Base-by-base conservation (phyloP, 92 coral and sea anemone genomes). In the Porites lobata region DNA sequence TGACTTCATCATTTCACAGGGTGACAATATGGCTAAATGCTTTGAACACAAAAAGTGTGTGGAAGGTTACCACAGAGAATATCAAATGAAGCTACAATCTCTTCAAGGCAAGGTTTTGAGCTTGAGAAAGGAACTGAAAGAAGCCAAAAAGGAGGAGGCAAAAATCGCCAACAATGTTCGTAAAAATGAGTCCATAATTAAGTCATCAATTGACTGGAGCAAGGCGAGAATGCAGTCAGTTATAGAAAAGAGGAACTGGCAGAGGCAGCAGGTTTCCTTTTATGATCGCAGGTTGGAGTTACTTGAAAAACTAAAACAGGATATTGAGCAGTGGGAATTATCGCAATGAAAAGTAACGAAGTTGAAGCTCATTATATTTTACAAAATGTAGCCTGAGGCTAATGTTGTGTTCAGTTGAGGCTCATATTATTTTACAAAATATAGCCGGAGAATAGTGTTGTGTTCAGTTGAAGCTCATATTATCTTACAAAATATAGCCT, bases 21-120 rank as follows among this genome's bases (percentile, higher is more conserved):
- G n/a, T 70, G 53, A 19, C 21, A 62, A 20, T 38, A 50, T 50
- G 50, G 58, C 50, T 17, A 54, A 65, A 50, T 64, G 6, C 59
- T 47, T 58, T 21, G 56, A 54, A 43, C 65, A n/a, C 32, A 50
- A 38, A 20, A 78, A 4, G 22, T 54, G 65, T 47, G 72, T 65
- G 57, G 21, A 65, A 20, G 2, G 74, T 79, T 79, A 50, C 84
- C 54, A 6, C 17, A 43, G 1, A 21, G 84, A 79, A 50, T 65
- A 50, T 22, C 7, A 65, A 1, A 32, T n/a, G 2, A 78, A n/a
- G 18, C 5, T 29, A 47, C 70, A 17, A 18, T 32, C 17, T 20
- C 24, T 62, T 29, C 52, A 21, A 57, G 9, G 3, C 15, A 61
- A n/a, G 71, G 9, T 62, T 69, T 20, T 13, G 17, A 0, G 6